Evolutionary conservation across 2,888 invertebrate genomes (phyloP), one percentile per base, ranked within the genome.

Genomic region (Timandra comae): DNA sequence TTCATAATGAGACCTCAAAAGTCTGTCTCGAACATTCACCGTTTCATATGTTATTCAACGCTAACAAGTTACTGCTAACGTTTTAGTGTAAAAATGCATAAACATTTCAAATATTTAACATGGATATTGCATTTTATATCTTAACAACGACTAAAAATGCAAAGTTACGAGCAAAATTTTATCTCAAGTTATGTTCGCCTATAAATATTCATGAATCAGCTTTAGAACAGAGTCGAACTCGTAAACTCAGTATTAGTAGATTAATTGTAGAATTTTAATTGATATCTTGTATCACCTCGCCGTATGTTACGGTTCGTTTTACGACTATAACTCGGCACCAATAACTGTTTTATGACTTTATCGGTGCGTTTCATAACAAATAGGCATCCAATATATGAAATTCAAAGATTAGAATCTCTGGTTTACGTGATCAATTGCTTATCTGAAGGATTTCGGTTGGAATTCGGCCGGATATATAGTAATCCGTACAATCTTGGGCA

Each of bases 321-420:
- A 70, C 24, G 24, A 24, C 10, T 16, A 16, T 55, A 52, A 43
- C 47, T 42, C 41, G 43, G 46, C 46, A 49, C 45, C 59, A 59
- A 59, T 68, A 64, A 62, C 54, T 46, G 42, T 61, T 70, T 70
- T 63, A 69, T 44, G 41, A 48, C 50, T 54, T 35, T 41, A 57
- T 60, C 11, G 24, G 24, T 11, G 11, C 24, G n/a, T n/a, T n/a
- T n/a, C n/a, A n/a, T n/a, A n/a, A n/a, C n/a, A n/a, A n/a, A n/a
- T n/a, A n/a, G n/a, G n/a, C n/a, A n/a, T n/a, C n/a, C n/a, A n/a
- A n/a, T n/a, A n/a, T n/a, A n/a, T n/a, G n/a, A n/a, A n/a, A n/a
- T 24, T 24, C 11, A 24, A 6, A 10, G 24, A 6, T 4, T 24
- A 3, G 24, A 4, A 11, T 24, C 11, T 7, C 9, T 4, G 11